Evolutionary conservation across 2,797 vertebrate genomes (phyloP), one percentile per base, ranked within the genome.

Genomic region (Dryobates pubescens): DNA sequence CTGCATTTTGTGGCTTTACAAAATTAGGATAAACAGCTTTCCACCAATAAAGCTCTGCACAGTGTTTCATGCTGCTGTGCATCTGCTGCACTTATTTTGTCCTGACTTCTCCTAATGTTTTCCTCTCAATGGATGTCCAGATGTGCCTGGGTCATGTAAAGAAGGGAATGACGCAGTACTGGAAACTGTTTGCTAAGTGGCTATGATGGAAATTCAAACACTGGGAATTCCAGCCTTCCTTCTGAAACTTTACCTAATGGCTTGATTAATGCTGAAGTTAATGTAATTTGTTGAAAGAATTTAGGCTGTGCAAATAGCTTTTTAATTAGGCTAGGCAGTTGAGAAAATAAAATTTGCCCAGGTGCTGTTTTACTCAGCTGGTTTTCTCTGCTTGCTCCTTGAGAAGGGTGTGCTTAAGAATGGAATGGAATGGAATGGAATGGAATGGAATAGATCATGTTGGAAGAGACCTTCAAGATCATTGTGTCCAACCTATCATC

Each of bases 201-300:
- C 69, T 77, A 29, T 82, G 57, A 73, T 87, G 72, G 88, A 84
- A 86, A 83, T 71, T 83, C 71, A 82, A 79, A 56, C 56, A 59
- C 17, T 69, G 64, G 36, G 38, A 69, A 32, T 94, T 74, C 34
- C 72, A 63, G 34, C 5, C 67, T 83, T 87, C 43, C n/a, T 93
- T 82, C 62, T 67, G n/a, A 78, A 94, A 62, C 59, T 75, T 92
- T 41, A 41, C 6, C 1, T 83, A 83, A 73, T 67, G 19, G 14
- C 54, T 91, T 92, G 79, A 92, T 94, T 94, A 78, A 89, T 83
- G 63, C 51, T 68, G 43, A 93, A 75, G 56, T 85, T 90, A 93
- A 89, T 78, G 63, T 63, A 64, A 75, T 89, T 87, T 85, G 47
- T 64, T 95, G 76, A 87, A 94, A 87, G 89, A 76, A 88, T 58